Evolutionary conservation across 1,140 invertebrate genomes (phyloP), one percentile per base, ranked within the genome.

Genomic region (Pogonomyrmex barbatus): DNA sequence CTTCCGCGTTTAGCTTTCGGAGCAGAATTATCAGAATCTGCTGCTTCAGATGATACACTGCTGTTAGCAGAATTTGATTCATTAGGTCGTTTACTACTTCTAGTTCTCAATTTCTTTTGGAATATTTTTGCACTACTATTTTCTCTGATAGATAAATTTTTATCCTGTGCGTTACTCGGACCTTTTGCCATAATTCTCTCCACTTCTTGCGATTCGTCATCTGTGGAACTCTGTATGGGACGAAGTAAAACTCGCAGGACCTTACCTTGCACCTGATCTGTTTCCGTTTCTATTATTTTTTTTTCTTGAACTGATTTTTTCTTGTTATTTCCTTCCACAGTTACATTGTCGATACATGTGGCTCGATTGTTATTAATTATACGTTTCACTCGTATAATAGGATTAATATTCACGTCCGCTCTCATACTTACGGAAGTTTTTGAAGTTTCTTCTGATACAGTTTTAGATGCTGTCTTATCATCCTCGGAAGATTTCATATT

Each of bases 191-290:
- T 86, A 2, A 89, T 89, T 65, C 81, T 82, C 17, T 82, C 68
- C 0, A 92, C 56, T 67, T 92, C 91, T 85, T 91, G 90, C 0
- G 91, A 92, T 65, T 89, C 88, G 58, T 83, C 56, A 39, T 87
- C 86, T 17, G 42, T 0, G 8, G 17, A 17, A 17, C 8, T 42
- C 30, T 24, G 30, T 33, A 87, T 17, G 1, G 75, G 63, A 36
- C 6, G 81, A 6, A 70, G 56, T 12, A 50, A 1, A 45, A 81
- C n/a, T 33, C 47, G 60, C 10, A 58, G 14, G 36, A 12, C 0
- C 2, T 75, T 65, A 4, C 65, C n/a, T 6, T 65, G 45, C 9
- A 2, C 14, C 4, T 4, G 2, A 36, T 0, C 33, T 45, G 1
- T 0, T 3, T 24, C 9, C 12, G 0, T n/a, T 87, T 36, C 0